Conservation (phyloP, 2,888 invertebrate genomes). For the Hymenopus coronatus region DNA sequence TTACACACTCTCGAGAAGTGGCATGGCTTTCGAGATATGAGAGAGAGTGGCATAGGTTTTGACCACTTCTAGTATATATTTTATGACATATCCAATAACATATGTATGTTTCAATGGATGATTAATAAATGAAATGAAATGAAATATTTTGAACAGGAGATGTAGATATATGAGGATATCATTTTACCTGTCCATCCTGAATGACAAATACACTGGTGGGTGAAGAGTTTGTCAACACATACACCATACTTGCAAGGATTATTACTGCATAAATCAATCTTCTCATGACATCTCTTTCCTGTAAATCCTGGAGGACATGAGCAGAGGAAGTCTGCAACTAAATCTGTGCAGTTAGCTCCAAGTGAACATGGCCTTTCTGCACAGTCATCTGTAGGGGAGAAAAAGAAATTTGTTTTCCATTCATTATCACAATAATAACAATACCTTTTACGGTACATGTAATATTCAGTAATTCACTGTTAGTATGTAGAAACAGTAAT, state of each 20-base stretch:
- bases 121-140: too few species aligned
- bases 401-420: not conserved
- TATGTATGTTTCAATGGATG: too few species aligned
- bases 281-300: constrained; percentile 93
- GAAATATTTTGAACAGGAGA: not conserved
- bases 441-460: too few species aligned
- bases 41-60: too few species aligned
- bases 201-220: constrained; percentile 84
- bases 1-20: too few species aligned
- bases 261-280: constrained; percentile 86
- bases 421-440: not conserved
- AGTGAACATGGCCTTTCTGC: constrained; percentile 87
- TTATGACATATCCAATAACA: too few species aligned
- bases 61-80: not conserved
- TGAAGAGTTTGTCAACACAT: constrained; percentile 85
- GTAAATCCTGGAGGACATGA: constrained; percentile 91
- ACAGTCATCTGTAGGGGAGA: constrained; percentile 70
- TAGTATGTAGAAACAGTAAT: too few species aligned
- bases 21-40: too few species aligned
- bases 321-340: constrained; percentile 92
- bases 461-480: too few species aligned
- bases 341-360: constrained; percentile 88
- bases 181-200: constrained; percentile 81
- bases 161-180: not conserved
- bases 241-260: constrained; percentile 92